These are phyloP conservation scores for Crotalus viridis DNA, from an alignment of 2,113 vertebrate genomes.

Conservation along the genomic window DNA sequence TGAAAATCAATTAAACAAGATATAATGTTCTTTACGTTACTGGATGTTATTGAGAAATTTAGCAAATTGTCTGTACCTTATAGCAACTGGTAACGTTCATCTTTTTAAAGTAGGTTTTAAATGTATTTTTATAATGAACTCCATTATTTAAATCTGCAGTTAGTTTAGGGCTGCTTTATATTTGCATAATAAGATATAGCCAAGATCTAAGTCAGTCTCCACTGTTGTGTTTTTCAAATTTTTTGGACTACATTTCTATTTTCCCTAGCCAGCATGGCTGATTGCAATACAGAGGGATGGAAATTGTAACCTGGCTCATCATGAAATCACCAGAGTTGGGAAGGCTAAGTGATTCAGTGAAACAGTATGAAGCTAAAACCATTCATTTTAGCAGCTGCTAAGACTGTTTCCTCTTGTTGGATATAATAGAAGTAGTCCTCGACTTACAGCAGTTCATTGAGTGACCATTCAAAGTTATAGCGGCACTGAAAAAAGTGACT, in stretches of 20 bases:
- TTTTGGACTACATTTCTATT: neutral
- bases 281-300: neutral
- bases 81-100: neutral
- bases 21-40: neutral
- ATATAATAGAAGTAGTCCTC: neutral
- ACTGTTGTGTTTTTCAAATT: neutral
- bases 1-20: neutral
- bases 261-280: neutral
- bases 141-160: neutral
- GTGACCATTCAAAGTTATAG: neutral
- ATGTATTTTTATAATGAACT: neutral
- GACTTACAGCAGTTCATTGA: neutral
- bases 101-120: neutral
- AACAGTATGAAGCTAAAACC: neutral
- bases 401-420: neutral
- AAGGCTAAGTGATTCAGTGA: constrained; percentile 5
- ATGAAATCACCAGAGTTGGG: neutral
- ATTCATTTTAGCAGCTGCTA: neutral
- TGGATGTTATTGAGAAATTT: neutral
- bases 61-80: neutral
- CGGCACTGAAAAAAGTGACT: neutral
- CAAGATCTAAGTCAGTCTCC: neutral
- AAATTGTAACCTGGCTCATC: neutral
- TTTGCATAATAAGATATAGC: neutral
- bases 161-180: neutral